phyloP scores from a whole-genome alignment of 2,888 invertebrate genomes.

The Lepas anatifera region DNA sequence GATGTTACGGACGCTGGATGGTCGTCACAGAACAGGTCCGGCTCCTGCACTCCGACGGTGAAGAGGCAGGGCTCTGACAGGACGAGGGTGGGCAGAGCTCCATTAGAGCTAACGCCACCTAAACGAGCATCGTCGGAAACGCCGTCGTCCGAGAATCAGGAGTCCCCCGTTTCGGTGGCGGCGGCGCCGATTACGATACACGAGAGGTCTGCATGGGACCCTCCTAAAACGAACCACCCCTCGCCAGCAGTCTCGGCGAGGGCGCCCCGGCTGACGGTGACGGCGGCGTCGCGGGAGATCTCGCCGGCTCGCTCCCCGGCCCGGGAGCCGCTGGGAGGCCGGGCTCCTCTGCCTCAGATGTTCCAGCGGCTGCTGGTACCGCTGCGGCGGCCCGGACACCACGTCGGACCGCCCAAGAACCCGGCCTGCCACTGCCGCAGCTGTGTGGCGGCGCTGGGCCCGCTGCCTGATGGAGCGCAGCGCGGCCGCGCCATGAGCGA shows the following conservation, averaged over 20 bases:
- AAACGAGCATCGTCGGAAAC: no score
- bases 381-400: slow-evolving; percentile 20
- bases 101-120: no score
- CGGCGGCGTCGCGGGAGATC: neutral
- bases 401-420: slow-evolving; percentile 24
- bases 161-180: neutral
- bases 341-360: slow-evolving; percentile 13
- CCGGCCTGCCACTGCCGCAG: slow-evolving; percentile 23
- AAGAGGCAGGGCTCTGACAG: no score
- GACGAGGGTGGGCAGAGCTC: no score
- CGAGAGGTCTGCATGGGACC: no score
- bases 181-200: no score
- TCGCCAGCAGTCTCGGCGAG: neutral
- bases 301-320: neutral
- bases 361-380: slow-evolving; percentile 21
- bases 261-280: neutral
- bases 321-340: neutral
- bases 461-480: neutral
- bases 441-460: neutral
- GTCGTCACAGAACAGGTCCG: no score
- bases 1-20: no score
- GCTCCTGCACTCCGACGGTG: no score
- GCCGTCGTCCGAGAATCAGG: no score
- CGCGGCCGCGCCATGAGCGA: neutral
- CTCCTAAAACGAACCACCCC: no score